phyloP scores from a whole-genome alignment of 30 jellyfish, hydroid and myxozoan species.

The Aurelia sp. region DNA sequence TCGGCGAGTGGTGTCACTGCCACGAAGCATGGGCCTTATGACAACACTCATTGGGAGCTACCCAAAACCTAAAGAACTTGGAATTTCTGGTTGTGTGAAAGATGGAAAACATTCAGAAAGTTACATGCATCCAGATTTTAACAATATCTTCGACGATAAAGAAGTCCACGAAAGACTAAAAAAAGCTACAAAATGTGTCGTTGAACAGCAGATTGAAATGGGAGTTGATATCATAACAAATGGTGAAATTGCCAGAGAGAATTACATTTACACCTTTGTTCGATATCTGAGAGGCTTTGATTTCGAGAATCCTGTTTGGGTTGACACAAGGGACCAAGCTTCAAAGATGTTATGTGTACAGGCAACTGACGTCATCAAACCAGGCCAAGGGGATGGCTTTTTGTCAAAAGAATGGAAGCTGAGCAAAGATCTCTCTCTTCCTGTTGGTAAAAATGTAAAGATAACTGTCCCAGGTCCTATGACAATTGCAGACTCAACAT shows the following conservation, averaged over 20 bases:
- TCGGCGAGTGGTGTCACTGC: no score
- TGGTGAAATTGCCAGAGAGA: slow-evolving; percentile 64
- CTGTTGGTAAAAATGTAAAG: slow-evolving; percentile 20
- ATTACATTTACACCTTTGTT: slow-evolving; percentile 32
- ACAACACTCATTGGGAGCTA: slow-evolving; percentile 72
- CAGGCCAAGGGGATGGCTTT: slow-evolving; percentile 39
- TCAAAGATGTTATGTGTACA: slow-evolving; percentile 35
- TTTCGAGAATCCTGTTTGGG: no score
- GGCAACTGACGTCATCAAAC: slow-evolving; percentile 14
- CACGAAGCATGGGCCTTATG: no score
- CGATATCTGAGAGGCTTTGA: no score
- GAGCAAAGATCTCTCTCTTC: slow-evolving; percentile 12
- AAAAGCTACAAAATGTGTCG: no score
- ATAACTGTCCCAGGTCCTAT: slow-evolving; percentile 67
- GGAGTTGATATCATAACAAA: slow-evolving; percentile 62
- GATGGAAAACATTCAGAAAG: slow-evolving; percentile 50
- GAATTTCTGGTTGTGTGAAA: slow-evolving; percentile 49
- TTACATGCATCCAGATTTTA: slow-evolving; percentile 24
- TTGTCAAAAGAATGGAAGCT: slow-evolving; percentile 47
- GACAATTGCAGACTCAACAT: slow-evolving; percentile 57
- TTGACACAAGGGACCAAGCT: slow-evolving; percentile 14
- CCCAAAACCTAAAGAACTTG: slow-evolving; percentile 63
- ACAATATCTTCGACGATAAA: slow-evolving; percentile 10
- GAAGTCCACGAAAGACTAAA: no score
- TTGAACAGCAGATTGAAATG: background rate